Evolutionary conservation across 1,140 invertebrate species (phyloP), one percentile per base, ranked within the genome.

Genomic region (Parasteatoda tepidariorum): DNA sequence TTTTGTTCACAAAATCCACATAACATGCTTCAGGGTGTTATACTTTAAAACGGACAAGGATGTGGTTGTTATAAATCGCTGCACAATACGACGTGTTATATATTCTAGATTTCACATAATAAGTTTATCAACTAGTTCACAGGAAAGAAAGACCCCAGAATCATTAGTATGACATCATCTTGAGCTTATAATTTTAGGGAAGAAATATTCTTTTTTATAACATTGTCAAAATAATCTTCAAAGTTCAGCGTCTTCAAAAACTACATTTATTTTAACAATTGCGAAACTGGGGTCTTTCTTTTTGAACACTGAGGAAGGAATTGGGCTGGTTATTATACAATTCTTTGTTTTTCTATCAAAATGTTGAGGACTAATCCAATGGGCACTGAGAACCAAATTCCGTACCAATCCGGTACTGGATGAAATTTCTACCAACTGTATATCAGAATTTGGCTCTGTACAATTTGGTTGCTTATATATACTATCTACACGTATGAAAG

Each of bases 41-140:
- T 30, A 82, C 33, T 70, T 82, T 70, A 26, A n/a, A 70, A 64
- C 71, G 66, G 67, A 82, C 78, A 71, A 34, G 57, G 67, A 67
- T 54, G 30, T 28, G 55, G 61, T 68, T 82, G 18, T 70, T 70
- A 82, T 61, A 82, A 82, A 82, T 48, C 78, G 66, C 78, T 59
- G 78, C 78, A 82, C 78, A 70, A 82, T 71, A 82, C 78, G 67
- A 82, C 78, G 71, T 54, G 67, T 82, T 82, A 31, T 71, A 82
- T 82, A 82, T 30, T 55, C 57, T 82, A 78, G 64, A 71, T 71
- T 55, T 57, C 67, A 82, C 67, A 82, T 57, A 54, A 57, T 82
- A 70, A 13, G 28, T 11, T 34, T 71, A 24, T 11, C 68, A 82
- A 13, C 38, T 48, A 48, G 18, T 48, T 13, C 38, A 13, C 18